Conservation (phyloP, 2,113 vertebrate genomes). For the Deroptyus accipitrinus region DNA sequence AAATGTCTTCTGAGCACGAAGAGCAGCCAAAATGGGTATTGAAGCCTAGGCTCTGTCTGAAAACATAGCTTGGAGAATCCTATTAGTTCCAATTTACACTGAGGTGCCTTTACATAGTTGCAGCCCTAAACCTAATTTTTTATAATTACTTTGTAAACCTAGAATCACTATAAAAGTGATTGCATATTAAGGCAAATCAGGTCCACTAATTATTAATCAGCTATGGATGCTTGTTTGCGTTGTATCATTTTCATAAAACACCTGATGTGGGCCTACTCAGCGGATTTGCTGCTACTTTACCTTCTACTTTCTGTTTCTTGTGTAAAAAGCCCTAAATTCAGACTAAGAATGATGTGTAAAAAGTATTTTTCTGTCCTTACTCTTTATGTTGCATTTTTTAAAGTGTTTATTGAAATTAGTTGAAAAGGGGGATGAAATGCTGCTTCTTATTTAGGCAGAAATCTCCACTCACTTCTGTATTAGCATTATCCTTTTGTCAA, state of each 20-base stretch:
- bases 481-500: background rate
- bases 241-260: background rate
- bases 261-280: background rate
- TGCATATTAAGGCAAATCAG: background rate
- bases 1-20: fast-evolving
- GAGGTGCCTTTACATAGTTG: background rate
- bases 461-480: background rate
- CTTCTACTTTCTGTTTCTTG: background rate
- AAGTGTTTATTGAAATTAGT: background rate
- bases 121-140: background rate
- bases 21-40: background rate
- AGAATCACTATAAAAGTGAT: background rate
- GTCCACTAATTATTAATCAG: background rate
- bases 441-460: background rate
- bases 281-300: background rate
- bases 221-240: background rate
- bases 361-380: background rate
- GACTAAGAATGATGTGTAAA: background rate
- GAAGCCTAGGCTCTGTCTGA: background rate
- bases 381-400: background rate
- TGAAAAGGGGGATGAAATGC: background rate
- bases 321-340: background rate
- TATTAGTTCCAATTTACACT: background rate
- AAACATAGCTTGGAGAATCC: background rate
- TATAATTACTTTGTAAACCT: background rate